Evolutionary conservation across 2,888 invertebrate genomes (phyloP), one percentile per base, ranked within the genome.

Genomic region (Agrenia bidenticulata): DNA sequence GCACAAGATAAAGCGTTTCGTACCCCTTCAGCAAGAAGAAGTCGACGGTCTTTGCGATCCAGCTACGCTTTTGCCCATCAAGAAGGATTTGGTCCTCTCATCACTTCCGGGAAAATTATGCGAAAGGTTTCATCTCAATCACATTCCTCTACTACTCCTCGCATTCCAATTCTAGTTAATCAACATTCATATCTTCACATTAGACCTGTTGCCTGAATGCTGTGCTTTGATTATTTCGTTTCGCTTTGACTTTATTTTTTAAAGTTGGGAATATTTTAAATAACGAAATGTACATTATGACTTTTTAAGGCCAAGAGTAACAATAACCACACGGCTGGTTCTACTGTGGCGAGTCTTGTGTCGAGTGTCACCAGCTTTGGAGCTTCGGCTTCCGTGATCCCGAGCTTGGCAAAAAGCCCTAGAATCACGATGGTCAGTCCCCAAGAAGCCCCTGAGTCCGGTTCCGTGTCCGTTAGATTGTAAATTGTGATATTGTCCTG

Each of bases 11-110:
- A 73, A 66, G 88, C 90, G 62, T 83, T 89, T 67, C 86, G 93
- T 74, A 92, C 92, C 70, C 90, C 94, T 32, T 92, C 94, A 56
- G 89, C 94, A 0, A 86, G 94, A 66, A 87, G 94, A 77, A 92
- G 92, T 66, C 85, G 97, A 41, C 88, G 94, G 77, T 95, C 94
- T 32, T 86, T 97, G 71, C 89, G 97, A 64, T 96, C 96, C 13
- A 97, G 98, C 63, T 95, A 99, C 82, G 98, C 98, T 11, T 99
- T 99, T 83, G 94, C 98, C 64, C 98, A 99, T 83, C 94, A 95
- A 79, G 93, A 94, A 84, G 96, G 96, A 77, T 97, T 96, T 81
- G 96, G 96, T 55, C 86, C 94, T 21, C 89, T 99, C 77, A 99
- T 99, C 80, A 98, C 96, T 13, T 94, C 94, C 56, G 97, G 96